Evolutionary conservation across 2,888 invertebrate genomes (phyloP).

Genomic region (Hedya salicella): DNA sequence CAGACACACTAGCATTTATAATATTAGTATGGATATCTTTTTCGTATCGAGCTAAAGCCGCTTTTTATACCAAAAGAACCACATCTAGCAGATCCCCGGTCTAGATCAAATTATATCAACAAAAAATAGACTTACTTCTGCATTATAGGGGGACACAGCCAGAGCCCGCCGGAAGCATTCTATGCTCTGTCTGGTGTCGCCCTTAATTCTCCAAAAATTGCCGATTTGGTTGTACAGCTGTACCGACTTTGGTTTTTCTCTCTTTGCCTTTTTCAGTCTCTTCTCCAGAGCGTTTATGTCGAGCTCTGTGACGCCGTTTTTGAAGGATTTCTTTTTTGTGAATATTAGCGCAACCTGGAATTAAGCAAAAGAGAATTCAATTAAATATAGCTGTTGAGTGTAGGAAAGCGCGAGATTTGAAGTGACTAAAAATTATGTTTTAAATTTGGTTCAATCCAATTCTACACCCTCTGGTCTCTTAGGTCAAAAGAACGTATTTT

Average conservation of each 20-base stretch:
- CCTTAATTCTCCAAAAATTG: slow-evolving; percentile 96
- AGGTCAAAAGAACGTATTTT: no score
- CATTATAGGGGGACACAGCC: slow-evolving; percentile 93
- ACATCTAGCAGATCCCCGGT: no score
- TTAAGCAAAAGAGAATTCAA: slow-evolving; percentile 4
- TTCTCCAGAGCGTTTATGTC: slow-evolving; percentile 91
- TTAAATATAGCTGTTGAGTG: not conserved
- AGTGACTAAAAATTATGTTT: no score
- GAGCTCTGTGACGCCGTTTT: slow-evolving; percentile 87
- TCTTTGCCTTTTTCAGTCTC: slow-evolving; percentile 90
- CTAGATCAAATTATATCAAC: no score
- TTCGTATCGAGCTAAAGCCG: no score
- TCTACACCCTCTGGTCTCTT: no score
- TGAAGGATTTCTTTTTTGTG: slow-evolving; percentile 86
- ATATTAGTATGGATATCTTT: no score
- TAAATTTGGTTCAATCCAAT: no score
- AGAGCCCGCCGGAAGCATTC: slow-evolving; percentile 95
- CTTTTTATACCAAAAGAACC: no score
- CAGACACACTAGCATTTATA: no score
- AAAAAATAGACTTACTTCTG: slow-evolving; percentile 88
- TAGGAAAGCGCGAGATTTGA: no score
- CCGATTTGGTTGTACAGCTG: slow-evolving; percentile 96
- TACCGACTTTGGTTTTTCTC: slow-evolving; percentile 93
- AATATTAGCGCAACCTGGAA: slow-evolving; percentile 89
- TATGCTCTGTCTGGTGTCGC: slow-evolving; percentile 93